Evolutionary conservation across 1,140 invertebrate genomes (phyloP).

Genomic region (Trissolcus basalis): DNA sequence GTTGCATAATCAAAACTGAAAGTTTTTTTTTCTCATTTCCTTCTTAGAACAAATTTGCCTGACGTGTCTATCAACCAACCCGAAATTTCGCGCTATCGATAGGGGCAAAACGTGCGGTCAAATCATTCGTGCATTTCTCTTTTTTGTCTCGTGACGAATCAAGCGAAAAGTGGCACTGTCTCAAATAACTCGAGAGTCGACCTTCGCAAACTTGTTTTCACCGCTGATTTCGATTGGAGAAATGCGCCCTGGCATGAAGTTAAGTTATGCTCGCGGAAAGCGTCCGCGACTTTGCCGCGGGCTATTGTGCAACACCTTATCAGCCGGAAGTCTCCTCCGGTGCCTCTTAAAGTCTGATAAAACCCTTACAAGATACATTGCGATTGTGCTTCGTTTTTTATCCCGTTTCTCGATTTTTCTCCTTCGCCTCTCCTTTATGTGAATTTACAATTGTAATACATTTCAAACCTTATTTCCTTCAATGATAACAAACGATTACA

Average conservation of each 20-base stretch:
- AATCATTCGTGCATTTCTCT: too few relatives aligned
- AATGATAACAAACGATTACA: too few relatives aligned
- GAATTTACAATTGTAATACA: too few relatives aligned
- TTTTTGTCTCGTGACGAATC: too few relatives aligned
- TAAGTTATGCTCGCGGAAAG: slow-evolving; percentile 33
- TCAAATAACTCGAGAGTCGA: slow-evolving; percentile 53
- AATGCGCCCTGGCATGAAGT: slow-evolving; percentile 18
- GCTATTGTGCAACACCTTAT: slow-evolving; percentile 38
- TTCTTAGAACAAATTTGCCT: not conserved
- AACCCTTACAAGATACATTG: not conserved
- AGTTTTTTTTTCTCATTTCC: not conserved
- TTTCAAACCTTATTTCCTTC: too few relatives aligned
- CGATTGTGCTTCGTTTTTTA: not conserved
- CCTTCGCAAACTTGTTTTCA: slow-evolving; percentile 58
- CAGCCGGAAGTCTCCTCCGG: slow-evolving; percentile 18
- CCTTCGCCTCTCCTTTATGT: not conserved
- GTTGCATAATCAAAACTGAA: slow-evolving; percentile 18
- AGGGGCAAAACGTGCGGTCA: slow-evolving; percentile 42
- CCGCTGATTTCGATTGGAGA: slow-evolving; percentile 43
- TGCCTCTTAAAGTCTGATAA: slow-evolving; percentile 2
- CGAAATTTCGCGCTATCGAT: slow-evolving; percentile 19
- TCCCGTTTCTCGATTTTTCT: not conserved
- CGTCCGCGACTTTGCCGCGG: slow-evolving; percentile 1
- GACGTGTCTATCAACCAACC: not conserved
- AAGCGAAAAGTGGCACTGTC: slow-evolving; percentile 44